A percentile compares a stretch with the other conserved stretches of the same genome.
Conservation (phyloP, 2,113 vertebrate genomes). For the Neodon shergylaensis region DNA sequence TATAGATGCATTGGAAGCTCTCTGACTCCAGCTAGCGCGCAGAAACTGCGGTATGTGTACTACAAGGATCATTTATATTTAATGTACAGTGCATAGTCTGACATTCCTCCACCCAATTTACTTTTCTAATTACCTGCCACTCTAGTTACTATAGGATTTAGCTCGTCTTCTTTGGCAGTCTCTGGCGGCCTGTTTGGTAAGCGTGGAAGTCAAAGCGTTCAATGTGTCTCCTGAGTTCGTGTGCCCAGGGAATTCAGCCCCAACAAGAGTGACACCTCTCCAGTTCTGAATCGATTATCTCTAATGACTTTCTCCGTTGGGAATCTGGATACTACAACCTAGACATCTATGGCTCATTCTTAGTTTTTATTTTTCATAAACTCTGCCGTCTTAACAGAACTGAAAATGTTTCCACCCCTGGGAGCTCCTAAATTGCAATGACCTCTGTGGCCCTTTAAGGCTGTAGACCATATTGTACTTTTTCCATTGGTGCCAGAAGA, state of each 20-base stretch:
- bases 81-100: neutral
- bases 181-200: neutral
- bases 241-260: neutral
- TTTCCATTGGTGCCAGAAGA: neutral
- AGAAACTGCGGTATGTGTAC: neutral
- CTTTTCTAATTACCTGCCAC: constrained; percentile 30
- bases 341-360: neutral
- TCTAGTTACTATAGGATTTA: neutral
- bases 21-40: neutral
- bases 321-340: neutral
- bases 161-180: neutral
- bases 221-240: neutral
- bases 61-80: neutral
- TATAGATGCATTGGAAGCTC: neutral
- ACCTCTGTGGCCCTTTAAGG: neutral
- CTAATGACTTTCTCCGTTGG: constrained; percentile 1
- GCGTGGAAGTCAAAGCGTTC: neutral
- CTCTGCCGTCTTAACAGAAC: neutral
- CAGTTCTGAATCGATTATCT: neutral
- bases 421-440: neutral
- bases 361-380: neutral
- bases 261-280: neutral
- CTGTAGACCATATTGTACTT: neutral
- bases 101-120: neutral
- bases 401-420: neutral